Evolutionary conservation across 1,140 invertebrate species (phyloP).

Genomic region (Thalassaphorura encarpata): DNA sequence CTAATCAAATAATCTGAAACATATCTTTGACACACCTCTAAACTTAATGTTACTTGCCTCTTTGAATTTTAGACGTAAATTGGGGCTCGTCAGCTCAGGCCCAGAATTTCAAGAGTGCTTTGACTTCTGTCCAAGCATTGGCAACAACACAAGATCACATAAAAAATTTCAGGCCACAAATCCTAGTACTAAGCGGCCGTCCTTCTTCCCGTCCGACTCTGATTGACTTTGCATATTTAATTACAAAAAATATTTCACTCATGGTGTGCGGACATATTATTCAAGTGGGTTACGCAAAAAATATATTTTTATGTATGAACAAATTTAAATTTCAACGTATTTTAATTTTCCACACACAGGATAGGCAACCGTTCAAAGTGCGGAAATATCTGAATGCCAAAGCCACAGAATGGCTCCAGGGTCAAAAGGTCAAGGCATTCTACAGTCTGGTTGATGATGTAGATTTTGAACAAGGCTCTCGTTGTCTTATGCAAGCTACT

Average conservation of each 20-base stretch:
- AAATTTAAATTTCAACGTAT: too few relatives aligned
- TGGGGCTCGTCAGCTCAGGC: constrained; percentile 54
- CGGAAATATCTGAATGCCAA: constrained; percentile 50
- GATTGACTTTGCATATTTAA: constrained; percentile 48
- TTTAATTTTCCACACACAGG: too few relatives aligned
- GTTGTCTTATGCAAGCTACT: constrained; percentile 38
- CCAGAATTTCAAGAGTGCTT: constrained; percentile 48
- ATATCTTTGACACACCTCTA: too few relatives aligned
- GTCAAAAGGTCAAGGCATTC: constrained; percentile 82
- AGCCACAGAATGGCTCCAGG: constrained; percentile 67
- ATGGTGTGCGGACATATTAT: constrained; percentile 51
- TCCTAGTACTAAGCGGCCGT: constrained; percentile 47
- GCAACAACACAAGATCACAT: constrained; percentile 48
- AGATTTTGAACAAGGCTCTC: constrained; percentile 51
- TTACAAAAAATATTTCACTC: constrained; percentile 49
- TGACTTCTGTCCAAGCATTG: constrained; percentile 45
- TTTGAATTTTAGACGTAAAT: constrained; percentile 45
- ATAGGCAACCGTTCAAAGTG: constrained; percentile 54
- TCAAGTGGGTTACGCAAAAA: constrained; percentile 36
- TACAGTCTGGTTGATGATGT: constrained; percentile 72
- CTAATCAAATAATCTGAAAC: too few relatives aligned
- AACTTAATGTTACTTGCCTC: not conserved
- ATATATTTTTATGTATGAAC: too few relatives aligned
- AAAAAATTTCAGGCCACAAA: constrained; percentile 52
- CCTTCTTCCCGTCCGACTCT: constrained; percentile 45